Evolutionary conservation across 2,888 invertebrate species (phyloP).

Genomic region (Thecocarcelia acutangulata): DNA sequence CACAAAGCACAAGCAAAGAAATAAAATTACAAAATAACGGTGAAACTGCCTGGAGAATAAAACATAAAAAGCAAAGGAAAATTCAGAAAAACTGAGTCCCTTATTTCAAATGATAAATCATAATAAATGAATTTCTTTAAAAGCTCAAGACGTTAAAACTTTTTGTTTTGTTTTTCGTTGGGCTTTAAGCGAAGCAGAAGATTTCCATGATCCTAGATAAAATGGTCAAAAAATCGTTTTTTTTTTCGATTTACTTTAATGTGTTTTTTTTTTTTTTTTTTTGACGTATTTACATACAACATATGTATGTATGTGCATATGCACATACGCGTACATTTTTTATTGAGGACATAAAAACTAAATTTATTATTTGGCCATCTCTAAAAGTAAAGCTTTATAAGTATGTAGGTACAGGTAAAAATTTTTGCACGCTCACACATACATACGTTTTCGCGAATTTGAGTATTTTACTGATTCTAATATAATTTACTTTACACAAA

Average conservation of each 20-base stretch:
- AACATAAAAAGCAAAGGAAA: conserved; percentile 1
- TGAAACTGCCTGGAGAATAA: conserved; percentile 8
- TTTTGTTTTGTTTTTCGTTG: not conserved
- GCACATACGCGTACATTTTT: no score
- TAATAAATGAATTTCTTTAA: conserved; percentile 21
- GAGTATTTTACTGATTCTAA: no score
- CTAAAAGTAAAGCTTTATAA: no score
- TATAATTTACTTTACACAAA: no score
- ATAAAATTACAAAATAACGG: not conserved
- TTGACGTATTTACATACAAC: not conserved
- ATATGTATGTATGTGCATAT: no score
- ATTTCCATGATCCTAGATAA: conserved; percentile 30
- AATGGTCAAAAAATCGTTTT: conserved; percentile 9
- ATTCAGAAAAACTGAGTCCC: not conserved
- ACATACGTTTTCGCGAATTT: no score
- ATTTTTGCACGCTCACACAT: no score
- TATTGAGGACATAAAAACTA: no score
- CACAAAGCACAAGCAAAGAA: no score
- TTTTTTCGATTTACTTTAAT: not conserved
- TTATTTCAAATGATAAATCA: conserved; percentile 7
- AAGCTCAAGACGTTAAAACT: conserved; percentile 22
- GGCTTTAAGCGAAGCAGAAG: conserved; percentile 27
- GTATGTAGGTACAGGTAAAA: no score
- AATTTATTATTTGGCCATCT: no score
- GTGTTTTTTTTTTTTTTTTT: no score